Evolutionary conservation across 2,888 invertebrate species (phyloP).

Genomic region (Lissocephala sabroskyi): DNA sequence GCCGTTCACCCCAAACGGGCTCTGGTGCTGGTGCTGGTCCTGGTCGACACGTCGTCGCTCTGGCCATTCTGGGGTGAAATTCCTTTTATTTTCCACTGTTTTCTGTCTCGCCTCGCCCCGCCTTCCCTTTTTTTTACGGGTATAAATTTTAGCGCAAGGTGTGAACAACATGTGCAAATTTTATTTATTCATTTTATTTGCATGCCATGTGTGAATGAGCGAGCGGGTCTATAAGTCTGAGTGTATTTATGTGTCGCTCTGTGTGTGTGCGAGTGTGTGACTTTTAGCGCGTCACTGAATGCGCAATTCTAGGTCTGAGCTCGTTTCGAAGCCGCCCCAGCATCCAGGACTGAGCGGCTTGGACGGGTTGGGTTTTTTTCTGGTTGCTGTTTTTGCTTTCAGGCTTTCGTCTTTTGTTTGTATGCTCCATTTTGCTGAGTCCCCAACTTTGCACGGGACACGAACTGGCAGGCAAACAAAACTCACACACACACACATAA

Average conservation of each 20-base stretch:
- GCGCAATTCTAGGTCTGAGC: conserved; percentile 49
- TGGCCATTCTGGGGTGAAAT: no score
- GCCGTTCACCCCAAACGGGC: conserved; percentile 22
- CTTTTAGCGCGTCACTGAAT: conserved; percentile 60
- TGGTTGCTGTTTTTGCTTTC: conserved; percentile 16
- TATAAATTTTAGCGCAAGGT: conserved; percentile 49
- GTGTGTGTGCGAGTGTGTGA: conserved; percentile 31
- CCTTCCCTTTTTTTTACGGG: conserved; percentile 6
- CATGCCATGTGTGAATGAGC: conserved; percentile 32
- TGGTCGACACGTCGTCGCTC: no score
- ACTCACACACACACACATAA: conserved; percentile 25
- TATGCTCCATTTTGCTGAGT: conserved; percentile 61
- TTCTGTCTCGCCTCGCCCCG: background rate
- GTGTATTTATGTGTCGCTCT: background rate
- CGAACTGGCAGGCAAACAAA: conserved; percentile 33
- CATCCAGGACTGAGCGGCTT: background rate
- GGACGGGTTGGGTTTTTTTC: background rate
- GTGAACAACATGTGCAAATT: conserved; percentile 60
- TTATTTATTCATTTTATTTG: conserved; percentile 66
- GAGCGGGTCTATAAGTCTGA: conserved; percentile 9
- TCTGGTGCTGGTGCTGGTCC: background rate
- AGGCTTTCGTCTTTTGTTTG: conserved; percentile 50
- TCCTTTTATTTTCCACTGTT: no score
- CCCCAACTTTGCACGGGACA: conserved; percentile 48
- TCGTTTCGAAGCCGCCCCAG: conserved; percentile 14